phyloP scores from a whole-genome alignment of 2,113 vertebrate species.

The Xiphophorus hellerii region DNA sequence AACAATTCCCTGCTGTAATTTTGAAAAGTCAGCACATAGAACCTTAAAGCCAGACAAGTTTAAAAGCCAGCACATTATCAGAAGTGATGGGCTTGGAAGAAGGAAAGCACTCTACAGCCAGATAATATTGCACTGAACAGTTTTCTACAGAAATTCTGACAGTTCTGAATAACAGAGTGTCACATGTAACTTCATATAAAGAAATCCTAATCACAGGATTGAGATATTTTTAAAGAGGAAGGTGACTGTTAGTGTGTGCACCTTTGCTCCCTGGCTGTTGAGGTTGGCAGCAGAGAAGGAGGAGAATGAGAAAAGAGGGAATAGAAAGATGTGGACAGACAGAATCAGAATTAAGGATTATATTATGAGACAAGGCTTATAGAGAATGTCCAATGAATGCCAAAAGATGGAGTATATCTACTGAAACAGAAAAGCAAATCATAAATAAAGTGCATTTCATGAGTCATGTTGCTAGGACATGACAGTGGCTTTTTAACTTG shows the following conservation, averaged over 20 bases:
- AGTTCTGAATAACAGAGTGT: constrained; percentile 33
- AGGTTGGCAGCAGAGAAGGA: constrained; percentile 53
- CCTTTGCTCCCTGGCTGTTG: constrained; percentile 43
- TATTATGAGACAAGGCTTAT: constrained; percentile 42
- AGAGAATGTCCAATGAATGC: constrained; percentile 15
- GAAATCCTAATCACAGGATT: constrained; percentile 12
- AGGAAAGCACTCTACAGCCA: constrained; percentile 21
- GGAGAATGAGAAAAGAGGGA: constrained; percentile 16
- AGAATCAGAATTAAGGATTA: constrained; percentile 24
- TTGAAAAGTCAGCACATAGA: neutral
- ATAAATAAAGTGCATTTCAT: neutral
- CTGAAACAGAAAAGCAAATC: neutral
- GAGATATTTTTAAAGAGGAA: constrained; percentile 5
- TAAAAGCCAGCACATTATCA: constrained; percentile 26
- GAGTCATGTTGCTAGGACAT: neutral
- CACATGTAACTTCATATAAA: neutral
- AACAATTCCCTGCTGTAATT: neutral
- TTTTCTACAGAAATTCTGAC: constrained; percentile 33
- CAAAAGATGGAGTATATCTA: neutral
- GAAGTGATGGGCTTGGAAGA: constrained; percentile 11
- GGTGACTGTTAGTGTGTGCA: constrained; percentile 6
- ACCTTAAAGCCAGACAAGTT: constrained; percentile 31
- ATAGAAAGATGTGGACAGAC: constrained; percentile 37
- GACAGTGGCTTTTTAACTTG: too few species aligned
- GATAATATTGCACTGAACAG: constrained; percentile 7